A percentile compares a stretch with the other conserved stretches of the same genome.
These are phyloP conservation scores for Sebastes trivittatus DNA, from an alignment of 2,797 vertebrate genomes.

Conservation along the genomic window DNA sequence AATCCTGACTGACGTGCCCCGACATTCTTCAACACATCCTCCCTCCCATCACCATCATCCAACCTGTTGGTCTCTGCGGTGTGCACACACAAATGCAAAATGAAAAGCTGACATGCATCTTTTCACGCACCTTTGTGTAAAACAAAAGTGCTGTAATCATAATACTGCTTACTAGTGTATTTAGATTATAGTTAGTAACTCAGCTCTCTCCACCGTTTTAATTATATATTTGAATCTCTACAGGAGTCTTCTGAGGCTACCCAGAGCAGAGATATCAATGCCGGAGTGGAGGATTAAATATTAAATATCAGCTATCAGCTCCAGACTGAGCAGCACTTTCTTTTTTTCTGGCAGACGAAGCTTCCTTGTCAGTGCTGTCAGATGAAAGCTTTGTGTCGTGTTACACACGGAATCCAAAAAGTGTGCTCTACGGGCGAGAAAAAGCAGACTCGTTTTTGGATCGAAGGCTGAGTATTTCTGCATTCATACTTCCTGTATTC, in stretches of 20 bases:
- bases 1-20: conserved; percentile 1
- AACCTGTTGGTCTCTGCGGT: background rate
- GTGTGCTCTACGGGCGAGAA: background rate
- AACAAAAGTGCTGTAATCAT: background rate
- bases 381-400: conserved; percentile 14
- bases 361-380: background rate
- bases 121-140: background rate
- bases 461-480: background rate
- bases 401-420: background rate
- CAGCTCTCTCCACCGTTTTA: background rate
- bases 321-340: conserved; percentile 13
- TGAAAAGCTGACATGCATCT: background rate
- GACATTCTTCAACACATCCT: background rate
- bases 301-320: conserved; percentile 49
- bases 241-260: conserved; percentile 26
- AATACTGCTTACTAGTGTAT: background rate
- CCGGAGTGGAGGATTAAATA: conserved; percentile 53
- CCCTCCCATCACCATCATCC: background rate
- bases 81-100: background rate
- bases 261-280: conserved; percentile 39
- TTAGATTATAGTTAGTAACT: background rate
- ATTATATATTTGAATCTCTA: conserved; percentile 51
- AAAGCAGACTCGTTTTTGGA: background rate
- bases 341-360: conserved; percentile 10
- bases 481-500: background rate